Conservation (phyloP, 37 sponge, comb jelly and placozoan species). For the Corticium candelabrum region DNA sequence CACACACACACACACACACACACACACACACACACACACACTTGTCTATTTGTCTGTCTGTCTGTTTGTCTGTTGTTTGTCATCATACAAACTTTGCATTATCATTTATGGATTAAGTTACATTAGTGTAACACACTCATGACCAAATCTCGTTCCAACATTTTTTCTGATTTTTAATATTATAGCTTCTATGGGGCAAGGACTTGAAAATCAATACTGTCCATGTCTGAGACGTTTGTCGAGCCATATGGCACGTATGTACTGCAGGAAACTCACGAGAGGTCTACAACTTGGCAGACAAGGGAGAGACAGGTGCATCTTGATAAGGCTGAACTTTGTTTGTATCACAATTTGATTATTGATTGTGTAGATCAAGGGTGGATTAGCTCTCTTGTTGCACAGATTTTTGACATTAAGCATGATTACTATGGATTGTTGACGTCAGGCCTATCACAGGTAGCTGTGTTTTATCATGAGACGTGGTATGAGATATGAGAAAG, state of each 20-base stretch:
- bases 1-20: too few species aligned
- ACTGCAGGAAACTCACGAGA: constrained; percentile 36
- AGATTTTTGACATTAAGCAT: constrained; percentile 66
- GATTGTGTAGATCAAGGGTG: constrained; percentile 55
- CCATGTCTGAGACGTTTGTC: constrained; percentile 79
- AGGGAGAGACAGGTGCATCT: constrained; percentile 55
- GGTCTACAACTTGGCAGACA: constrained; percentile 88
- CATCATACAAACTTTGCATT: too few species aligned
- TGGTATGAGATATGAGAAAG: too few species aligned
- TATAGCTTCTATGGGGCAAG: constrained; percentile 85
- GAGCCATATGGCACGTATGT: constrained; percentile 71
- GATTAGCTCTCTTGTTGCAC: constrained; percentile 43
- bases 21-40: too few species aligned
- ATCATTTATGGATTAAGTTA: too few species aligned
- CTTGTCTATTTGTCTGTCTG: too few species aligned
- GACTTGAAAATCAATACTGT: constrained; percentile 89
- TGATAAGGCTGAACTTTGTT: too few species aligned
- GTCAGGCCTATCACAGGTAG: constrained; percentile 79
- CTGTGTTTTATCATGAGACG: too few species aligned
- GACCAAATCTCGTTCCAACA: not conserved
- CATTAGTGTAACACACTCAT: not conserved
- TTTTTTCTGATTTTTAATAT: not conserved
- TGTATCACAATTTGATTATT: constrained; percentile 8
- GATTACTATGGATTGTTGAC: constrained; percentile 79
- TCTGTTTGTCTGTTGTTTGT: too few species aligned